Base-by-base conservation (phyloP, 2,888 invertebrate genomes). In the Rhagium mordax region DNA sequence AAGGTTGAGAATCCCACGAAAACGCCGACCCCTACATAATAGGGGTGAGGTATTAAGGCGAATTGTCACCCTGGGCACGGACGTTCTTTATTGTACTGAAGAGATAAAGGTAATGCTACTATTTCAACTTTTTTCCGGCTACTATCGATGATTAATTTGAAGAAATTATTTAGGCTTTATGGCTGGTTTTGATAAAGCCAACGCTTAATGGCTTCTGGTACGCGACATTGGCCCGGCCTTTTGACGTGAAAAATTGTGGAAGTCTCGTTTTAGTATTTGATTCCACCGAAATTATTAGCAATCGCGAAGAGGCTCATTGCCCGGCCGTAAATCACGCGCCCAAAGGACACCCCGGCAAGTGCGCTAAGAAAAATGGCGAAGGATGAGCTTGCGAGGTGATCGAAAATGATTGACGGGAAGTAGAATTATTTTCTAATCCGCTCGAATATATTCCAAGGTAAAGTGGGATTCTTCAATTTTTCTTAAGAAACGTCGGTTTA, bases 41-140 rank as follows among this genome's bases (percentile, higher is more conserved):
- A 47, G 16, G 59, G 76, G 73, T 78, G 77, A 82, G 80, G 77
- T 81, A 81, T 81, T 79, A 78, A 79, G 76, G 74, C 77, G 77
- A 81, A 82, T 83, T 83, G 80, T 80, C 81, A 82, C 75, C 79
- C 83, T 10, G 72, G 75, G 79, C 82, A 83, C 83, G 83, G 69
- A 78, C 76, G 72, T 75, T 74, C 81, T 82, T 81, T 81, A 82
- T 82, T 82, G 80, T 80, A 75, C 79, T 70, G 75, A 51, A 79
- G 74, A 81, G 82, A 82, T 81, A 82, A 81, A 81, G 78, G 78
- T 78, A 77, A 75, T 75, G 71, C 72, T 60, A 53, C 75, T 72
- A 74, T 75, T 77, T 72, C 74, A 75, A 77, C 71, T 75, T 77
- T 77, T 41, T 74, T 72, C 70, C 62, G 64, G 66, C 51, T 51